Evolutionary conservation across 2,888 invertebrate genomes (phyloP), one percentile per base, ranked within the genome.

Genomic region (Dynastes tityus): DNA sequence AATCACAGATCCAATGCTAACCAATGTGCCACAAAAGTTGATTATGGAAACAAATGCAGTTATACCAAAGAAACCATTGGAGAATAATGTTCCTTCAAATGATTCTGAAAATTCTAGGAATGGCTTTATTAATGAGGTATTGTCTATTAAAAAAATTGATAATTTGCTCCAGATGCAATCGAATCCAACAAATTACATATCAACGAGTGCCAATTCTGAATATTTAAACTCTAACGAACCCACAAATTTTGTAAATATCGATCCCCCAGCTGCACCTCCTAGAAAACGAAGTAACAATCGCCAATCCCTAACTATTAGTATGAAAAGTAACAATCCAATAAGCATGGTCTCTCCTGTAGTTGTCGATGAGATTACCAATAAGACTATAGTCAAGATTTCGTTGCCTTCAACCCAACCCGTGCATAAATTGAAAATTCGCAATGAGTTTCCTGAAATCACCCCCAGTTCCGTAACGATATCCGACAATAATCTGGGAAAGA

Each of bases 361-460:
- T 13, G 22, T 70, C 6, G 45, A 75, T 29, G 77, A 79, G 13
- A 65, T 65, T 0, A 70, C 67, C 16, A 80, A 78, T n/a, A 78
- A 80, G 29, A 78, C 78, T 5, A 80, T 78, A 55, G 80, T 83
- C n/a, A 79, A 80, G 73, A 82, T 83, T 22, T 78, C 90, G 90
- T 78, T 85, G 83, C 82, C 85, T 6, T 85, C 88, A 9, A 85
- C 88, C 27, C 83, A 87, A 2, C 88, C 89, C 77, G 88, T 91
- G 55, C 91, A 91, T 85, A 90, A 91, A 82, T 85, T 91, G 61
- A 90, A 91, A 87, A 91, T 91, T 78, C 90, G 89, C 82, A 91
- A 91, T 82, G 90, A 89, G 82, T 88, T 87, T 80, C 81, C 85
- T 16, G 87, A 87, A 45, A 53, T 73, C 40, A 84, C 84, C 73